Evolutionary conservation across 1,140 invertebrate genomes (phyloP).

Genomic region (Lepidurus packardi): DNA sequence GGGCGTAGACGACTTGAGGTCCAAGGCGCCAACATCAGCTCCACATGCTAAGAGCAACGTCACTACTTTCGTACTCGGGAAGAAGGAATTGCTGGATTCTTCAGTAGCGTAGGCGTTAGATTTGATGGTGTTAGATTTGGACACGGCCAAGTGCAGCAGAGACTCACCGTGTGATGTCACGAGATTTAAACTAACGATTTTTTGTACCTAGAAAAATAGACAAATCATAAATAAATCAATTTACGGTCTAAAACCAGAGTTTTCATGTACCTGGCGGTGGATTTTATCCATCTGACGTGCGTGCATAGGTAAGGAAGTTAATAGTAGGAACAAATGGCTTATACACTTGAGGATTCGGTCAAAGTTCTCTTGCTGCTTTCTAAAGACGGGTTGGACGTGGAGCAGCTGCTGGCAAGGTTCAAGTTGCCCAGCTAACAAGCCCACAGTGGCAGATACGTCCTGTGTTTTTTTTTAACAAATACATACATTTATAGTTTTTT

Average conservation of each 20-base stretch:
- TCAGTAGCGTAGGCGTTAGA: slow-evolving; percentile 71
- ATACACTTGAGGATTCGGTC: slow-evolving; percentile 71
- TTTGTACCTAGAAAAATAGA: slow-evolving; percentile 42
- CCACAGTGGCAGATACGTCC: neutral
- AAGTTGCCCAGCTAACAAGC: neutral
- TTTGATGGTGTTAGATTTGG: slow-evolving; percentile 68
- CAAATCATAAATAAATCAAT: slow-evolving; percentile 30
- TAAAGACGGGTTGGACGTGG: slow-evolving; percentile 59
- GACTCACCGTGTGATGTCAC: slow-evolving; percentile 65
- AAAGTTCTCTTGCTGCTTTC: slow-evolving; percentile 72
- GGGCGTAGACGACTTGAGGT: slow-evolving; percentile 65
- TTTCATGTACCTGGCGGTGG: slow-evolving; percentile 34
- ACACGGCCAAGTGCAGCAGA: slow-evolving; percentile 72
- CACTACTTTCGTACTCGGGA: slow-evolving; percentile 63
- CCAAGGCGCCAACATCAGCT: slow-evolving; percentile 66
- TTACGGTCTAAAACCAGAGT: neutral
- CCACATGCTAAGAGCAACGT: slow-evolving; percentile 67
- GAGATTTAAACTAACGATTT: slow-evolving; percentile 57
- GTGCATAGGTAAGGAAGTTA: slow-evolving; percentile 55
- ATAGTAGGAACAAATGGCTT: slow-evolving; percentile 71
- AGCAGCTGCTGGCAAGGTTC: slow-evolving; percentile 46
- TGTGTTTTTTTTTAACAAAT: neutral
- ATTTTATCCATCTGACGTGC: slow-evolving; percentile 46
- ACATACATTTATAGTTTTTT: too few species aligned
- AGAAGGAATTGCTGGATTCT: slow-evolving; percentile 57